These are phyloP conservation scores for Rhagonycha lutea DNA, from an alignment of 2,888 invertebrate genomes.

Conservation along the genomic window DNA sequence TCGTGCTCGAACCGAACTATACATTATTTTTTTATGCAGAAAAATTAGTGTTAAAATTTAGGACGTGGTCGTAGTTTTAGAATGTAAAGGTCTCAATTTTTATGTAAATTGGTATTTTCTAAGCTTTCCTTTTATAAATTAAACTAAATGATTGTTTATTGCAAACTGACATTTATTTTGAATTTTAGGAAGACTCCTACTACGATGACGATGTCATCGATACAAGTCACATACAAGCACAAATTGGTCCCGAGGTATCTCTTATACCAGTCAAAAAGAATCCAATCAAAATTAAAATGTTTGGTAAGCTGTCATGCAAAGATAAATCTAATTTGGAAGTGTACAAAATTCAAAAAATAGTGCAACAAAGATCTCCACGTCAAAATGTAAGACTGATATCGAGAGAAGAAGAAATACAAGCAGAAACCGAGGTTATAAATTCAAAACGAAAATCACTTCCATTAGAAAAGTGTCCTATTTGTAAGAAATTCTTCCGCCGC, in stretches of 20 bases:
- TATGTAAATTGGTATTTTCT: no score
- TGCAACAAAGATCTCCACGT: slow-evolving; percentile 35
- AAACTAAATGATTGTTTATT: background rate
- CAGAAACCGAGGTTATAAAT: slow-evolving; percentile 43
- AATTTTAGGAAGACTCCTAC: slow-evolving; percentile 1
- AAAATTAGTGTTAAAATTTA: no score
- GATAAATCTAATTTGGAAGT: background rate
- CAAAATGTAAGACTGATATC: slow-evolving; percentile 45
- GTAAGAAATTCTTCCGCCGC: slow-evolving; percentile 52
- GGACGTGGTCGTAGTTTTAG: no score
- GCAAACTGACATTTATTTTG: slow-evolving; percentile 7
- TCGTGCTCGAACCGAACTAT: no score
- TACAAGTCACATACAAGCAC: slow-evolving; percentile 8
- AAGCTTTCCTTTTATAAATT: background rate
- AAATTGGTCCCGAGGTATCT: slow-evolving; percentile 30
- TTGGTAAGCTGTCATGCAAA: background rate
- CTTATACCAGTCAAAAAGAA: slow-evolving; percentile 28
- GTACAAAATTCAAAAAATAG: slow-evolving; percentile 14
- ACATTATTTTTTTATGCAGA: no score
- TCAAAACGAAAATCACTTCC: slow-evolving; percentile 50
- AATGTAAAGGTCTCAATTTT: no score
- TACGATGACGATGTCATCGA: background rate
- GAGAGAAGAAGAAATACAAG: slow-evolving; percentile 41
- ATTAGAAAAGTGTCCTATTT: slow-evolving; percentile 52
- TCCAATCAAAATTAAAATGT: slow-evolving; percentile 23